Conservation (phyloP, 2,113 vertebrate species). For the Barbus barbus region DNA sequence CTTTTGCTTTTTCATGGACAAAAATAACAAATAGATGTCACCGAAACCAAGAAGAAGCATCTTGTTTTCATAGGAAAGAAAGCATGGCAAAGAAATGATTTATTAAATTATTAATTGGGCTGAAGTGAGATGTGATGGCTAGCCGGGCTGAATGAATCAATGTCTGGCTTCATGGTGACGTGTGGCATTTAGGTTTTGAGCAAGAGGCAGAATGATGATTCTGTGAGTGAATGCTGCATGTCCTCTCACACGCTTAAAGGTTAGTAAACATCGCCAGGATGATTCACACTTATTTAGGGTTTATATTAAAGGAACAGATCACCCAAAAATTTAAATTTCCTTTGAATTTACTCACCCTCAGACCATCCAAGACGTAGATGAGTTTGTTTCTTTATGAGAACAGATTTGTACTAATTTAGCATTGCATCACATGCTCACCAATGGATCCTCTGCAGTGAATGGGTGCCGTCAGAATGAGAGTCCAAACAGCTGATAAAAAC, state of each 20-base stretch:
- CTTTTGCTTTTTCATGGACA: constrained; percentile 17
- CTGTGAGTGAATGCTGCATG: neutral
- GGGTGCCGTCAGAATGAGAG: no score
- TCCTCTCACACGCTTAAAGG: neutral
- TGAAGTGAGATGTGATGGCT: constrained; percentile 45
- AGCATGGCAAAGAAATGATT: constrained; percentile 56
- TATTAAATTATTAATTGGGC: constrained; percentile 63
- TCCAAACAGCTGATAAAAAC: no score
- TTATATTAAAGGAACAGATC: no score
- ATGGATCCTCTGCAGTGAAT: no score
- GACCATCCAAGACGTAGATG: no score
- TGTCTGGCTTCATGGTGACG: constrained; percentile 39
- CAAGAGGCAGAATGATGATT: neutral
- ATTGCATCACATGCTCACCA: no score
- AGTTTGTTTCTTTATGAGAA: no score
- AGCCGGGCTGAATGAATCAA: constrained; percentile 61
- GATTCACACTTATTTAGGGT: no score
- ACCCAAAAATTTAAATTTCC: no score
- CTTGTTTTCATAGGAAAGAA: constrained; percentile 11
- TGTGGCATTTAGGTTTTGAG: constrained; percentile 57
- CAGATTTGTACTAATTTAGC: no score
- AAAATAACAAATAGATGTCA: constrained; percentile 7
- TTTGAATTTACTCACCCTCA: no score
- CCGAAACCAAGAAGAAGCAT: constrained; percentile 22
- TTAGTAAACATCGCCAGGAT: constrained; percentile 11